Conservation (phyloP, 2,888 invertebrate genomes). For the Pachycephus smyrnensis region DNA sequence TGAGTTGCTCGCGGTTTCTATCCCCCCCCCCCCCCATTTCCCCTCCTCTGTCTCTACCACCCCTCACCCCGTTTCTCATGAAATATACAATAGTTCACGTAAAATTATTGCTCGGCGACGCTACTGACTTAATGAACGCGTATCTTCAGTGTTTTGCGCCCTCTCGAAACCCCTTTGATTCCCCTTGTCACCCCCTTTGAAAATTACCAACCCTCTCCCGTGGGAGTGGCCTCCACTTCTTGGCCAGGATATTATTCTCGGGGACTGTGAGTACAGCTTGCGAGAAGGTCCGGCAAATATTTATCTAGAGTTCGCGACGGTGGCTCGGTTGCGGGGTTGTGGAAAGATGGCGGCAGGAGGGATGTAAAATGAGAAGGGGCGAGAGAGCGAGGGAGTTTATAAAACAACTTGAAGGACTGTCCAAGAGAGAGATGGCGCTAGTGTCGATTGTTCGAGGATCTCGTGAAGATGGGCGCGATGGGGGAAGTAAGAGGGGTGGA, state of each 20-base stretch:
- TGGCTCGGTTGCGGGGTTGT: background rate
- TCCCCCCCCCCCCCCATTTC: background rate
- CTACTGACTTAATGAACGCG: background rate
- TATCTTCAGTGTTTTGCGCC: background rate
- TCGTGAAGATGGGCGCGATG: background rate
- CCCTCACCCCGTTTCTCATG: background rate
- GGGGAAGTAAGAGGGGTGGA: background rate
- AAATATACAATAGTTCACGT: background rate
- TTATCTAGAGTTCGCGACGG: background rate
- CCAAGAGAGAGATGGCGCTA: background rate
- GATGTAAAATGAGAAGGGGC: background rate
- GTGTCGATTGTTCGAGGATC: background rate
- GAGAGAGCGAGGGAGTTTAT: background rate
- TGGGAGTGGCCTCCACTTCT: background rate
- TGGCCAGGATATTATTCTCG: background rate
- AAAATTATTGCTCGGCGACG: background rate
- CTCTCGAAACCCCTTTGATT: background rate
- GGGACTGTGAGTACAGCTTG: background rate
- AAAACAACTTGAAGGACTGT: background rate
- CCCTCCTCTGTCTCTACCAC: background rate
- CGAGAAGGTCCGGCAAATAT: constrained; percentile 1
- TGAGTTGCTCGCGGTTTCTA: background rate
- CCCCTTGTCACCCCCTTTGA: background rate
- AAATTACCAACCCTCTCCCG: background rate
- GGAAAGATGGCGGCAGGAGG: background rate